phyloP scores from a whole-genome alignment of 2,888 invertebrate species.

The Thumatha senex region DNA sequence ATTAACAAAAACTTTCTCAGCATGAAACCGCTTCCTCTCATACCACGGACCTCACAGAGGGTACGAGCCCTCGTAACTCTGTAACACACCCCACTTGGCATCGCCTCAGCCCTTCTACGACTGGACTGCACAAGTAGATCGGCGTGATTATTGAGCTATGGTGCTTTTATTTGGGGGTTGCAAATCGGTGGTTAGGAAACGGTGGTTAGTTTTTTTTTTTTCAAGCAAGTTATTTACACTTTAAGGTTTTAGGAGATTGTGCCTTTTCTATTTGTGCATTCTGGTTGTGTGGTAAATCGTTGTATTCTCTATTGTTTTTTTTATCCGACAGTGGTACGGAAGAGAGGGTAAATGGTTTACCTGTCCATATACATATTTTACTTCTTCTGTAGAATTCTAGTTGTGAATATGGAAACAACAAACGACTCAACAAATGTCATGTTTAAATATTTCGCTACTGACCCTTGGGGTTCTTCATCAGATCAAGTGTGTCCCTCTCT shows the following conservation, averaged over 20 bases:
- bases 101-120: constrained; percentile 10
- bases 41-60: constrained; percentile 1
- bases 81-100: constrained; percentile 30
- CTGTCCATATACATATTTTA: no score
- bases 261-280: not conserved
- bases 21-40: not conserved
- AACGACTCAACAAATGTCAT: no score
- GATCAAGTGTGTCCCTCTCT: no score
- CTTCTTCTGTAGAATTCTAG: not conserved
- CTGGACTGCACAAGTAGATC: constrained; percentile 4
- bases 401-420: no score
- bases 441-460: no score
- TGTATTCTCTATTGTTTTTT: no score
- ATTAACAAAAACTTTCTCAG: not conserved
- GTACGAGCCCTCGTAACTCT: constrained; percentile 10
- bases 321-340: no score
- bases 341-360: no score
- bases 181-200: not conserved
- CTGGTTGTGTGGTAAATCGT: no score
- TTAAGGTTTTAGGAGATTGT: not conserved
- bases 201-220: not conserved
- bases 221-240: not conserved
- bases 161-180: not conserved
- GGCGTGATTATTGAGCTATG: constrained; percentile 1
- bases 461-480: no score